Conservation (phyloP, 1,140 invertebrate genomes). For the Neomicropteryx cornuta region DNA sequence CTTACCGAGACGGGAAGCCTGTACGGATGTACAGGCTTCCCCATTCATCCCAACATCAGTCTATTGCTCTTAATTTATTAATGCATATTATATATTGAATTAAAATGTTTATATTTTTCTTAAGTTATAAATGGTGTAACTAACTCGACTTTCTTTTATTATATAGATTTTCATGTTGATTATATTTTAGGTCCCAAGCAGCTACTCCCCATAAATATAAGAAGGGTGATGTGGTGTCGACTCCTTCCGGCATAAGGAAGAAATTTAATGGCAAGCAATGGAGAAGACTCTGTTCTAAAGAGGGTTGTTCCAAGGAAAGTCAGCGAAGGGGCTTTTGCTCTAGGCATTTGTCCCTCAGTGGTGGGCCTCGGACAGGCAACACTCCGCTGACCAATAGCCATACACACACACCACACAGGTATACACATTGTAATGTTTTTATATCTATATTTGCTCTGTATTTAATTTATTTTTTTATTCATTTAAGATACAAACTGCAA, state of each 20-base stretch:
- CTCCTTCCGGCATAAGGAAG: constrained; percentile 92
- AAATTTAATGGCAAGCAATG: constrained; percentile 99
- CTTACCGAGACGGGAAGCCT: no score
- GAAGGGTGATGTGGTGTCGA: constrained; percentile 95
- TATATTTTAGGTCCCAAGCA: constrained; percentile 68
- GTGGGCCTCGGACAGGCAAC: constrained; percentile 36
- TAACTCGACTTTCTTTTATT: no score
- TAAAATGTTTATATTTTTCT: neutral
- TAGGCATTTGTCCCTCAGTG: constrained; percentile 83
- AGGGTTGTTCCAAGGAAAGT: constrained; percentile 96
- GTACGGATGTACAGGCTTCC: no score
- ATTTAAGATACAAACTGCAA: no score
- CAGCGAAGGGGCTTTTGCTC: constrained; percentile 94
- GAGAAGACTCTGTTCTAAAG: constrained; percentile 89
- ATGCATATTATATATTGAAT: no score
- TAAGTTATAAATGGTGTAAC: no score
- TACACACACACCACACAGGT: constrained; percentile 26
- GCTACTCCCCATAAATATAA: constrained; percentile 94
- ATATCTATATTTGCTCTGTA: no score
- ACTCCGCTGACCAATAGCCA: constrained; percentile 32
- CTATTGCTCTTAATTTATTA: no score
- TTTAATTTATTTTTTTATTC: no score
- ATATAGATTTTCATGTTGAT: neutral
- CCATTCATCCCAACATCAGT: no score
- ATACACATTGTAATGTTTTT: no score